A percentile compares a stretch with the other conserved stretches of the same genome.
Conservation (phyloP, 2,888 invertebrate species). For the Boloria selene region DNA sequence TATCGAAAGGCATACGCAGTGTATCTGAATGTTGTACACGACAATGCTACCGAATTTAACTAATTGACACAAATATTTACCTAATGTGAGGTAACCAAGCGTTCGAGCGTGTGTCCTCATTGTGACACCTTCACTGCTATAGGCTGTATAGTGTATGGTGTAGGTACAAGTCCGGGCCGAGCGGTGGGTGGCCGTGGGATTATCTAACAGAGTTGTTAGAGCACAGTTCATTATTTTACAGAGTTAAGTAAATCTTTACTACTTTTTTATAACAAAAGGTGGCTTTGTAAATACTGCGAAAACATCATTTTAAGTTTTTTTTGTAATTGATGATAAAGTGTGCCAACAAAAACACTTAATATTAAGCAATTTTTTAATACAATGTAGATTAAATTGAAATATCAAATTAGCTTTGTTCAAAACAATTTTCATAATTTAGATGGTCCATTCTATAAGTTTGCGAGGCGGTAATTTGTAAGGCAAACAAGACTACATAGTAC, state of each 20-base stretch:
- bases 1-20: neutral
- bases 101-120: slow-evolving; percentile 43
- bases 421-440: too few relatives aligned
- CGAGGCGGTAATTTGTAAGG: too few relatives aligned
- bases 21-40: slow-evolving; percentile 2
- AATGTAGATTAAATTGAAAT: too few relatives aligned
- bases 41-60: slow-evolving; percentile 35
- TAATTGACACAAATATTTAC: slow-evolving; percentile 60
- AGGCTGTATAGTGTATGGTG: neutral
- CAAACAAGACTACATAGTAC: neutral
- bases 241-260: neutral
- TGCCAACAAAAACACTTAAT: too few relatives aligned
- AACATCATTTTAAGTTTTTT: too few relatives aligned
- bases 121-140: neutral
- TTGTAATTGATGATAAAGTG: too few relatives aligned
- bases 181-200: slow-evolving; percentile 11
- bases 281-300: too few relatives aligned
- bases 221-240: neutral
- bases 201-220: neutral
- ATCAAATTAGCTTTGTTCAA: too few relatives aligned
- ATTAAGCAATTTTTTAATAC: too few relatives aligned
- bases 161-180: neutral
- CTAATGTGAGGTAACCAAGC: slow-evolving; percentile 40
- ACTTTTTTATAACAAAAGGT: too few relatives aligned
- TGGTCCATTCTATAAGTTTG: too few relatives aligned